These are phyloP conservation scores for Coreius guichenoti DNA, from an alignment of 2,797 vertebrate genomes.

Conservation along the genomic window DNA sequence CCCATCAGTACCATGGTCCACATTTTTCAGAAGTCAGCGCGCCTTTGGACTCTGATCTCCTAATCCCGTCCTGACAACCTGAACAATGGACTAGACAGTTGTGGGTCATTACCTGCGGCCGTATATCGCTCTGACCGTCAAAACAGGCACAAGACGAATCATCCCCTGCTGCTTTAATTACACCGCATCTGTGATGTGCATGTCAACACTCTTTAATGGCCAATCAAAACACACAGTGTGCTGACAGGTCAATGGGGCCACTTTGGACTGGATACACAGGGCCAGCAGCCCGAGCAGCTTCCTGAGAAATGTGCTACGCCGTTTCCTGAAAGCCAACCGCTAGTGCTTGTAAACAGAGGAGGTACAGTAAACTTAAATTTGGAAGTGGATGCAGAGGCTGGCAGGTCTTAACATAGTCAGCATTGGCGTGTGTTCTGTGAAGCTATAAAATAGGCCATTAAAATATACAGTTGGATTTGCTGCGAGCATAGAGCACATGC, in stretches of 20 bases:
- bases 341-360: conserved; percentile 15
- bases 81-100: conserved; percentile 24
- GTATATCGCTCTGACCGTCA: conserved; percentile 60
- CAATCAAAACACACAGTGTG: conserved; percentile 53
- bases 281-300: conserved; percentile 35
- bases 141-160: conserved; percentile 46
- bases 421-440: conserved; percentile 13
- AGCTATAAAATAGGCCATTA: conserved; percentile 37
- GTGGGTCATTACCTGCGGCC: conserved; percentile 59
- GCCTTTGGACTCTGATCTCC: conserved; percentile 31
- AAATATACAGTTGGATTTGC: conserved; percentile 35
- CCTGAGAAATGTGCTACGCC: conserved; percentile 25
- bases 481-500: conserved; percentile 21
- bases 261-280: background rate
- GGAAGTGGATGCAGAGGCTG: conserved; percentile 20
- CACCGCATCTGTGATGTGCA: conserved; percentile 58
- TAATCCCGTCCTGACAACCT: conserved; percentile 50
- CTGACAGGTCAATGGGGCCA: conserved; percentile 64
- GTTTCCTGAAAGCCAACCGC: conserved; percentile 37
- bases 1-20: conserved; percentile 22
- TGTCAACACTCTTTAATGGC: conserved; percentile 63
- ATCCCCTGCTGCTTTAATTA: conserved; percentile 69
- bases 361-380: conserved; percentile 46
- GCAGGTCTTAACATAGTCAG: conserved; percentile 38
- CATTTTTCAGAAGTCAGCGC: conserved; percentile 38